A percentile compares a stretch with the other conserved stretches of the same genome.
phyloP scores from a whole-genome alignment of 2,113 vertebrate genomes.

The Neodon shergylaensis region DNA sequence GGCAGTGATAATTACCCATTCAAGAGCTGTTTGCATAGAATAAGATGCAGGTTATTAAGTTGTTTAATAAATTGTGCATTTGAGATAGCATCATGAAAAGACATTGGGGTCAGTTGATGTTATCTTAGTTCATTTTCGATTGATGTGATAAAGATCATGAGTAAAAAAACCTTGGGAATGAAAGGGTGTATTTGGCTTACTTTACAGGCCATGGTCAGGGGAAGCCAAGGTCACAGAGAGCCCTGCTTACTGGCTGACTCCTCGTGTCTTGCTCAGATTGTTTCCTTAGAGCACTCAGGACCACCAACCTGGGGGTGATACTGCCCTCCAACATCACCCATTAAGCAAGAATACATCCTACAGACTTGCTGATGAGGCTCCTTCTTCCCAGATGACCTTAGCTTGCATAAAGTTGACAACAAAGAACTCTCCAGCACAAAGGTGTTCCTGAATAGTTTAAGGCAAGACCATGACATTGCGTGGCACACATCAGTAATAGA shows the following conservation, averaged over 20 bases:
- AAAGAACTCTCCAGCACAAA: neutral
- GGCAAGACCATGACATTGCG: neutral
- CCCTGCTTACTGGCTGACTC: neutral
- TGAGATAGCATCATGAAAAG: slow-evolving; percentile 53
- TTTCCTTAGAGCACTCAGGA: neutral
- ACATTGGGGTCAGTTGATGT: neutral
- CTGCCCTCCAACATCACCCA: neutral
- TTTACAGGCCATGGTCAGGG: neutral
- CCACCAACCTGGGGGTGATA: neutral
- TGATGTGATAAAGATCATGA: neutral
- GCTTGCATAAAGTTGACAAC: neutral
- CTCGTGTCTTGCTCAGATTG: neutral
- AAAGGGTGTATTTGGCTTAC: neutral
- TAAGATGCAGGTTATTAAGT: slow-evolving; percentile 37
- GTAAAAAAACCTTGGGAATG: neutral
- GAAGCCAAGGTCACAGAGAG: neutral
- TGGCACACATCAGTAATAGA: neutral
- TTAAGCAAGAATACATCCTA: neutral
- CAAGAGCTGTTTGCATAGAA: slow-evolving; percentile 39
- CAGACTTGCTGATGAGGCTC: neutral
- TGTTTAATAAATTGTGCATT: slow-evolving; percentile 62
- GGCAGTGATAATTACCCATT: slow-evolving; percentile 31
- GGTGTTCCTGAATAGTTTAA: slow-evolving; percentile 1
- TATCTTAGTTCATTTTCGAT: neutral
- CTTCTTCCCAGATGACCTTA: neutral